Conservation (phyloP, 2,113 vertebrate genomes). For the Trichechus manatus region DNA sequence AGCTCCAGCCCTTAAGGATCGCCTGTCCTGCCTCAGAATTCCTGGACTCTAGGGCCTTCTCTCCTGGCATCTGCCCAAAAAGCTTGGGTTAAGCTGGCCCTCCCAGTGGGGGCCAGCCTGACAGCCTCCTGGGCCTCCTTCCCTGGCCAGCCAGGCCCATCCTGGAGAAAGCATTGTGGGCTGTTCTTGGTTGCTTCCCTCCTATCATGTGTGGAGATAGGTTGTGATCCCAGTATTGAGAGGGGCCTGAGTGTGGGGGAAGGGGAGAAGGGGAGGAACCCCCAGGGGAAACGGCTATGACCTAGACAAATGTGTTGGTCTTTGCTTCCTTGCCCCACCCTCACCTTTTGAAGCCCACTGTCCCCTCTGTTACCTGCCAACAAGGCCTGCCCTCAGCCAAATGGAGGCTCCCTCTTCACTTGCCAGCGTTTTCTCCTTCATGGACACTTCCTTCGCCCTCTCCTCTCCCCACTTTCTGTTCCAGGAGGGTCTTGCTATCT, state of each 20-base stretch:
- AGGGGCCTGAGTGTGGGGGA: background rate
- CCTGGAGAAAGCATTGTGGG: background rate
- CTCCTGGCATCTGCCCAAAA: conserved; percentile 38
- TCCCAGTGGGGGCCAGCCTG: background rate
- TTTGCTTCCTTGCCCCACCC: conserved; percentile 21
- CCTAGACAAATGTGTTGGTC: background rate
- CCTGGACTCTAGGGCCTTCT: conserved; percentile 26
- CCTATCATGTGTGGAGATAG: background rate
- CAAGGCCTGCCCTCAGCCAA: conserved; percentile 8
- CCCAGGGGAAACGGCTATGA: conserved; percentile 1
- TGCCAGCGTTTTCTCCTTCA: background rate
- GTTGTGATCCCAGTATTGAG: background rate
- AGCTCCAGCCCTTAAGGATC: background rate
- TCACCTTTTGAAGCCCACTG: conserved; percentile 15
- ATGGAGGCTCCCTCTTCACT: background rate
- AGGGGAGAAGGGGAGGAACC: background rate
- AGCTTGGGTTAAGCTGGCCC: background rate
- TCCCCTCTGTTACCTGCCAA: background rate
- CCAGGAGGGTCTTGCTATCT: conserved; percentile 16
- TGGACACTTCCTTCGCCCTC: background rate
- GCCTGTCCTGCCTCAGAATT: background rate
- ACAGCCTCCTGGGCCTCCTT: background rate
- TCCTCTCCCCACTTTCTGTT: background rate
- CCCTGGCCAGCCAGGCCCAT: background rate
- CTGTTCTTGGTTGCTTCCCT: background rate